Base-by-base conservation (phyloP, 1,140 invertebrate species). In the Zaprionus ornatus region DNA sequence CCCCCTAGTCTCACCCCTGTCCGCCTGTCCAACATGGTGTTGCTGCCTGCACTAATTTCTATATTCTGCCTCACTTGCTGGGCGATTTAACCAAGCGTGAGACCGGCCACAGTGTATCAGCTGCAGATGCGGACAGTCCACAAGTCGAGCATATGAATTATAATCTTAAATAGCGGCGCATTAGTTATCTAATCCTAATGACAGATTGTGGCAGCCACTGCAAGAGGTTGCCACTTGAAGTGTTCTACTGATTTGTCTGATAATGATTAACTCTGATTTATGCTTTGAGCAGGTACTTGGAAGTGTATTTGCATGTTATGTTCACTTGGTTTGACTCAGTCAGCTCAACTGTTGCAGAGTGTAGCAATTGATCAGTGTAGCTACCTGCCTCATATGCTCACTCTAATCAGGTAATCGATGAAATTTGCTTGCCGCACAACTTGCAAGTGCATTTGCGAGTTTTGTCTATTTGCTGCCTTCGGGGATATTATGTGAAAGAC, bases 81-180 rank as follows among this genome's bases (percentile, higher is more conserved):
- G 21, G 15, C 40, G 52, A 64, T 71, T 71, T 19, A 70, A 63
- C 54, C 73, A 75, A 71, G 67, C 70, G 68, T 71, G 37, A 64
- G 60, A 60, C 17, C 50, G 27, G 35, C 35, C 29, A 32, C 37
- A 67, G 52, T 57, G 23, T 29, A 48, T 21, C 45, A 48, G 9
- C 17, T 29, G 32, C 67, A 62, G 40, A 48, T 25, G 6, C 3
- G n/a, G 7, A 7, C 6, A 15, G n/a, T 15, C 52, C 15, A 2
- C 25, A 29, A 29, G 52, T 25, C 19, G 45, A 50, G 45, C 45
- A 50, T 50, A 50, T 50, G 45, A 19, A 23, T 50, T 21, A 12
- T 23, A 23, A 23, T 50, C 40, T 19, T 37, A 37, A 15, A 37
- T 37, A 37, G 35, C 35, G 35, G 35, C 40, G 6, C n/a, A 17